Conservation (phyloP, 2,888 invertebrate genomes). For the Epirrhoe alternata region DNA sequence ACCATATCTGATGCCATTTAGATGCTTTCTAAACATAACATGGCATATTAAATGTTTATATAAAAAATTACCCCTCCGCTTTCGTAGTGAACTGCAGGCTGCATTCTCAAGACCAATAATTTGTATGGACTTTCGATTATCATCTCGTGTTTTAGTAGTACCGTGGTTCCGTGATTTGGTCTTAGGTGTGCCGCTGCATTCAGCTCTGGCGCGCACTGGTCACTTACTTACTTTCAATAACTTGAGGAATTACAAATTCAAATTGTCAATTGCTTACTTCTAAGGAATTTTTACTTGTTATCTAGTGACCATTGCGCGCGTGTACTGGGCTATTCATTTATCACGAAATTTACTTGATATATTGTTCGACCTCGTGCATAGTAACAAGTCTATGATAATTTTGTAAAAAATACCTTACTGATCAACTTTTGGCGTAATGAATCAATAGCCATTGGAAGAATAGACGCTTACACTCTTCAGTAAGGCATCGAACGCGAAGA, state of each 20-base stretch:
- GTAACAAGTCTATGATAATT: conserved; percentile 21
- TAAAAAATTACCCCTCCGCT: conserved; percentile 17
- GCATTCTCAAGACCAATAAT: conserved; percentile 34
- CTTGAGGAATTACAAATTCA: not conserved
- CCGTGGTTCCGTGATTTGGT: conserved; percentile 21
- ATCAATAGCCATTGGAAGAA: conserved; percentile 32
- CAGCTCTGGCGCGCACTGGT: conserved; percentile 31
- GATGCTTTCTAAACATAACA: not conserved
- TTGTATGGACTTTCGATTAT: conserved; percentile 2
- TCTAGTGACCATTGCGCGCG: conserved; percentile 27
- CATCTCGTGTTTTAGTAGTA: conserved; percentile 13
- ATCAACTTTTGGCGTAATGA: conserved; percentile 26
- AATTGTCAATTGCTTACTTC: not conserved
- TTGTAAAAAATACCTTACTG: conserved; percentile 19
- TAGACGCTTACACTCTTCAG: conserved; percentile 26
- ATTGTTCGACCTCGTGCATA: conserved; percentile 21
- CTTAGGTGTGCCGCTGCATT: conserved; percentile 32
- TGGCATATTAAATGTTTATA: not conserved
- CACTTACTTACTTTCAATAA: conserved; percentile 17
- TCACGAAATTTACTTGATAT: conserved; percentile 28
- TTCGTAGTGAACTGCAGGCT: conserved; percentile 23
- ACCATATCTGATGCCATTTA: not conserved
- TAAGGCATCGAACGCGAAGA: conserved; percentile 32
- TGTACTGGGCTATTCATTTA: conserved; percentile 34
- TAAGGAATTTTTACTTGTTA: not conserved